Evolutionary conservation across 2,888 invertebrate species (phyloP).

Genomic region (Campaea margaritaria): DNA sequence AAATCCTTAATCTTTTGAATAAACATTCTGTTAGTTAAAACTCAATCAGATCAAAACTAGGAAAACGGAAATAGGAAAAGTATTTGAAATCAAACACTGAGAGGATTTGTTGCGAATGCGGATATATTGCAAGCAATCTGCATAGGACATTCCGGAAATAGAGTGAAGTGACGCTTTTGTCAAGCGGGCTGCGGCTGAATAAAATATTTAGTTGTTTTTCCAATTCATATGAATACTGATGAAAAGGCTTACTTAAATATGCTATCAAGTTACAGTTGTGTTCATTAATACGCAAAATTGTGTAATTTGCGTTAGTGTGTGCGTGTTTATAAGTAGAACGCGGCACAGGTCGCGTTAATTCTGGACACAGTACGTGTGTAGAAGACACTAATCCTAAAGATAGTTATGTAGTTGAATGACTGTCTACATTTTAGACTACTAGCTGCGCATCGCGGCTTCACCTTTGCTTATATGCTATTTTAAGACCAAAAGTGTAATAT

Average conservation of each 20-base stretch:
- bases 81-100: background rate
- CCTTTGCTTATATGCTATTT: no score
- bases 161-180: conserved; percentile 3
- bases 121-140: background rate
- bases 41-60: background rate
- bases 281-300: no score
- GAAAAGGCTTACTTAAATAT: no score
- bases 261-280: no score
- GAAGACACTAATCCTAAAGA: no score
- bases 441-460: no score
- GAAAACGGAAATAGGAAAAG: background rate
- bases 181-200: background rate
- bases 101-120: background rate
- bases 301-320: background rate
- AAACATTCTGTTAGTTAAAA: background rate
- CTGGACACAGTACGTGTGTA: background rate
- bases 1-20: background rate
- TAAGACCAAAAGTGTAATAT: no score
- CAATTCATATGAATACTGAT: no score
- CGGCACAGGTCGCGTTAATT: background rate
- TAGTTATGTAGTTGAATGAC: no score
- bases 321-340: conserved; percentile 4
- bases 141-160: conserved; percentile 1
- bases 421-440: no score
- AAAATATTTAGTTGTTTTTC: no score